Percentiles rank a stretch among this genome's conserved stretches.
Conservation (phyloP, 2,888 invertebrate genomes). For the Drosophila nr. perissopoda region DNA sequence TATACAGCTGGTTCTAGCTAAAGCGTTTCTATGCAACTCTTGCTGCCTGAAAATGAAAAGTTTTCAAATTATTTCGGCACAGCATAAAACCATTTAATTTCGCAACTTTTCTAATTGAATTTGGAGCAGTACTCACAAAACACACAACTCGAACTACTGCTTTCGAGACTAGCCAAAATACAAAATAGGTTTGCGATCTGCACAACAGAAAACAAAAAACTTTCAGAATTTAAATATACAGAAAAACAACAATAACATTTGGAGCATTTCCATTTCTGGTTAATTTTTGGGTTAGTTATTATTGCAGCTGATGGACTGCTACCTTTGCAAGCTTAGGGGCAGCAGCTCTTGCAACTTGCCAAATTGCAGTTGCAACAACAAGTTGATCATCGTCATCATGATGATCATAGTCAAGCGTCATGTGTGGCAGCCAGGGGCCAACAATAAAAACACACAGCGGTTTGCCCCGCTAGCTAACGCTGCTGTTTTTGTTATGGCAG, state of each 20-base stretch:
- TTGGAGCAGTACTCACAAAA: background rate
- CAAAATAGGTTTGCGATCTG: background rate
- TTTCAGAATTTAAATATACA: background rate
- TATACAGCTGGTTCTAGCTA: background rate
- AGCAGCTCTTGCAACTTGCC: conserved; percentile 23
- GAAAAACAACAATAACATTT: background rate
- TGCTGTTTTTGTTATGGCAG: conserved; percentile 64
- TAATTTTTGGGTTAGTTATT: conserved; percentile 35
- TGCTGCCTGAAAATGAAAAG: conserved; percentile 1
- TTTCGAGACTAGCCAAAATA: background rate
- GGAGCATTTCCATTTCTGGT: conserved; percentile 23
- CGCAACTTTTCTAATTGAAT: conserved; percentile 15
- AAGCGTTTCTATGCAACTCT: background rate
- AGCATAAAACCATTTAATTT: conserved; percentile 7
- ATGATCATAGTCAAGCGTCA: conserved; percentile 26
- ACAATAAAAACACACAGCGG: conserved; percentile 61
- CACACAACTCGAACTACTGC: background rate
- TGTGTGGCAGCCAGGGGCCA: conserved; percentile 41
- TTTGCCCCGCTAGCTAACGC: conserved; percentile 45
- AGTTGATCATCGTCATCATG: conserved; percentile 15
- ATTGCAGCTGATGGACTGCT: conserved; percentile 22
- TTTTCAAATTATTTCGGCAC: conserved; percentile 11
- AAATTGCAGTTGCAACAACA: conserved; percentile 13
- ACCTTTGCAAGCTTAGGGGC: conserved; percentile 36
- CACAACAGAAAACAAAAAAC: background rate